Evolutionary conservation across 2,797 vertebrate genomes (phyloP).

Genomic region (Falco naumanni): DNA sequence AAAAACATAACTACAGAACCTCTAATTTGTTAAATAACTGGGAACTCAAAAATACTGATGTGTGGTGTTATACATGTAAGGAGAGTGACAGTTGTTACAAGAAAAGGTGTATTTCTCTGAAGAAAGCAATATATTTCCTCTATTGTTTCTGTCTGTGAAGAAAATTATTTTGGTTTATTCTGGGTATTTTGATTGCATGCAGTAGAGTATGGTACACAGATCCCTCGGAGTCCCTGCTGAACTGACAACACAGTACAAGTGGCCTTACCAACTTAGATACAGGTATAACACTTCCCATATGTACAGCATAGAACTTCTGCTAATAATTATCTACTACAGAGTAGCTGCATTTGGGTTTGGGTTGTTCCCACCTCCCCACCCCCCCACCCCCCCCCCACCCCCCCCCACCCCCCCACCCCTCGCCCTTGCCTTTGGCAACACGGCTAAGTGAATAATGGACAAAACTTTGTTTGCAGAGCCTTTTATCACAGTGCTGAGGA

Average conservation of each 20-base stretch:
- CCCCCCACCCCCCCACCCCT: too few relatives aligned
- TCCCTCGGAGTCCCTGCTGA: neutral
- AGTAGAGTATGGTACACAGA: neutral
- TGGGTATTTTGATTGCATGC: neutral
- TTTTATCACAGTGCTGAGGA: neutral
- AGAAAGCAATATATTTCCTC: neutral
- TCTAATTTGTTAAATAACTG: neutral
- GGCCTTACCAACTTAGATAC: neutral
- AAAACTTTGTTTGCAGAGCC: neutral
- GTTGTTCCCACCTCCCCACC: neutral
- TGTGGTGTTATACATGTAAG: neutral
- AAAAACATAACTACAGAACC: neutral
- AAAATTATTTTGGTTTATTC: neutral
- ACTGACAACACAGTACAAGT: accelerated
- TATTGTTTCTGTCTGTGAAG: neutral
- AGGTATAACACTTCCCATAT: neutral
- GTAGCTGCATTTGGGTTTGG: neutral
- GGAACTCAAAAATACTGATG: neutral
- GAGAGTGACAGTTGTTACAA: neutral
- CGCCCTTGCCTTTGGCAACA: neutral
- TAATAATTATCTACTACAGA: neutral
- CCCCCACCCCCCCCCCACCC: accelerated
- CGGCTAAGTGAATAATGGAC: neutral
- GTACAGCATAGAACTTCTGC: neutral
- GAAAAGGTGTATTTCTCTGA: neutral